phyloP scores from a whole-genome alignment of 2,888 invertebrate genomes.

The Mactromeris polynyma region DNA sequence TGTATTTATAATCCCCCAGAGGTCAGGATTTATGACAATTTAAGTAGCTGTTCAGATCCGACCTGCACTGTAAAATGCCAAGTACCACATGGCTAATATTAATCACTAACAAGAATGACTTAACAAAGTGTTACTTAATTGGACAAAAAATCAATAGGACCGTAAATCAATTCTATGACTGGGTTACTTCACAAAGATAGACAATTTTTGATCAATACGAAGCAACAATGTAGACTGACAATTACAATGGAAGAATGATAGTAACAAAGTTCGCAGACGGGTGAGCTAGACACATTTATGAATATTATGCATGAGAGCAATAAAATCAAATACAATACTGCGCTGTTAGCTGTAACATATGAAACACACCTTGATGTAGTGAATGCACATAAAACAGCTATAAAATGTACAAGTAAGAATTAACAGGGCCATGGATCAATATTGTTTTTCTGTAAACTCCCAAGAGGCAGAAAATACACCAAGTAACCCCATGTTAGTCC shows the following conservation, averaged over 20 bases:
- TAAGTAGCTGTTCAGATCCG: neutral
- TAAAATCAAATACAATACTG: neutral
- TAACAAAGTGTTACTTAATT: conserved; percentile 13
- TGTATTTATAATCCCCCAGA: neutral
- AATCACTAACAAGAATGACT: neutral
- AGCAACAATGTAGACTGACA: neutral
- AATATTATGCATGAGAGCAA: neutral
- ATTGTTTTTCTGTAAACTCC: neutral
- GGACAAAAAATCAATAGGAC: conserved; percentile 9
- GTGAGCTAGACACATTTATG: neutral
- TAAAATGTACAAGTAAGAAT: neutral
- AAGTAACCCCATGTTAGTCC: neutral
- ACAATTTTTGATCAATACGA: neutral
- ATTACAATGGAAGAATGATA: neutral
- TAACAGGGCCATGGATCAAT: neutral
- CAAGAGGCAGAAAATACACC: neutral
- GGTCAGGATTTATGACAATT: neutral
- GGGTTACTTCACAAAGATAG: conserved; percentile 12
- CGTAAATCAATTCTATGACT: neutral
- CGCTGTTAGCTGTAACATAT: neutral
- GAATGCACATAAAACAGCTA: neutral
- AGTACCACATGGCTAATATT: conserved; percentile 1
- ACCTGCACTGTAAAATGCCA: neutral
- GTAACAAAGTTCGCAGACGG: neutral
- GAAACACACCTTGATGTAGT: neutral